phyloP scores from a whole-genome alignment of 2,888 invertebrate genomes.

The Actias luna region DNA sequence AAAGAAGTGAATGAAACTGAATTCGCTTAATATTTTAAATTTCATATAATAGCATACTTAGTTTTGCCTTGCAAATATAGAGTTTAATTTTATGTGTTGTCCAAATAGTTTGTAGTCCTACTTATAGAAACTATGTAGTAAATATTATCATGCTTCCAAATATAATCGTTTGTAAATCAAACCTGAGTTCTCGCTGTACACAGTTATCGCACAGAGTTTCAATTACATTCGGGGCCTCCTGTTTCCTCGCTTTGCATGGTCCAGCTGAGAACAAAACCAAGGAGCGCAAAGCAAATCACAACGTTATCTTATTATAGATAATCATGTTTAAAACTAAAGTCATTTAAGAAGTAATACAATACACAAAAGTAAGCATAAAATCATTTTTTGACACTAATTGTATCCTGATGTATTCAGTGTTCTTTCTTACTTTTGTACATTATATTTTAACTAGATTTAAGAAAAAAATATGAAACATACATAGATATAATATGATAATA shows the following conservation, averaged over 20 bases:
- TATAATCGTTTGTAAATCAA: constrained; percentile 52
- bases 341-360: background rate
- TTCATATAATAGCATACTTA: background rate
- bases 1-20: background rate
- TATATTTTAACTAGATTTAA: background rate
- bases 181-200: constrained; percentile 61
- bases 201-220: constrained; percentile 56
- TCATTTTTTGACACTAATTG: background rate
- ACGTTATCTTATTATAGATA: constrained; percentile 4
- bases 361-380: constrained; percentile 2
- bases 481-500: background rate
- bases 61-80: background rate
- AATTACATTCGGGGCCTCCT: constrained; percentile 41
- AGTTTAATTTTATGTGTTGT: background rate
- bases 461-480: background rate
- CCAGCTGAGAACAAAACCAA: constrained; percentile 74
- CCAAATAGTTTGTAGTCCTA: background rate
- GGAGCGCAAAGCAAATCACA: constrained; percentile 65
- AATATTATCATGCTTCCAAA: constrained; percentile 1
- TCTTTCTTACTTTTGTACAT: background rate
- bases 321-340: background rate
- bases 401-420: background rate
- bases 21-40: background rate
- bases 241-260: constrained; percentile 59
- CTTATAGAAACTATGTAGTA: background rate